Evolutionary conservation across 2,113 vertebrate species (phyloP).

Genomic region (Chroicocephalus ridibundus): DNA sequence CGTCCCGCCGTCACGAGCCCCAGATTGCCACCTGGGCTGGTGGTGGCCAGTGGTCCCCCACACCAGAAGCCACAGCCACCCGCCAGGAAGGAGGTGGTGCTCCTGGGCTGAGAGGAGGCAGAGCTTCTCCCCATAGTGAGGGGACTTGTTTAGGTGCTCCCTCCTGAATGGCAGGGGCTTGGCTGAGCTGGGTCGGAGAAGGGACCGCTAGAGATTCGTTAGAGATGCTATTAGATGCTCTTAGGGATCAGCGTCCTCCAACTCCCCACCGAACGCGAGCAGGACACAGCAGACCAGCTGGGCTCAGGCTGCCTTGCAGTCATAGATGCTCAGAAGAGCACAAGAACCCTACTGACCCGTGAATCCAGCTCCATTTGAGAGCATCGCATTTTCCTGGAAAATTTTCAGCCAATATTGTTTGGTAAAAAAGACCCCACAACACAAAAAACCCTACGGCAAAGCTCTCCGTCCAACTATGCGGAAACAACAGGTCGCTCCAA

Average conservation of each 20-base stretch:
- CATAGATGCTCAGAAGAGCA: not conserved
- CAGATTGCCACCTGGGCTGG: fast-evolving
- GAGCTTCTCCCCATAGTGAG: fast-evolving
- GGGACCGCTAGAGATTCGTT: fast-evolving
- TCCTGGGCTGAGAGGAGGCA: not conserved
- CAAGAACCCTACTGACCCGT: not conserved
- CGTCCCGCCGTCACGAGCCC: fast-evolving
- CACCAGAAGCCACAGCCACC: not conserved
- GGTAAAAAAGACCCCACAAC: not conserved
- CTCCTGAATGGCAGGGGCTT: not conserved
- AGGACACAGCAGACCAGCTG: not conserved
- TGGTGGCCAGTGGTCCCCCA: not conserved
- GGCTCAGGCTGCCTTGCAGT: not conserved
- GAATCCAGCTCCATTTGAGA: not conserved
- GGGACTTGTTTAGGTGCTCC: not conserved
- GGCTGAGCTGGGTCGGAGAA: not conserved
- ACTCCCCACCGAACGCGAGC: fast-evolving
- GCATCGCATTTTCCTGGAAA: not conserved
- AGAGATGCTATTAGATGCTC: not conserved
- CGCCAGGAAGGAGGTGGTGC: fast-evolving
- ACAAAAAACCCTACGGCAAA: not conserved
- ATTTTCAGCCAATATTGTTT: not conserved
- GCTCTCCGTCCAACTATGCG: fast-evolving
- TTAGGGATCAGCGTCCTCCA: not conserved
- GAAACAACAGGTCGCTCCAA: not conserved